Conservation (phyloP, 2,113 vertebrate species). For the Centropus bengalensis region DNA sequence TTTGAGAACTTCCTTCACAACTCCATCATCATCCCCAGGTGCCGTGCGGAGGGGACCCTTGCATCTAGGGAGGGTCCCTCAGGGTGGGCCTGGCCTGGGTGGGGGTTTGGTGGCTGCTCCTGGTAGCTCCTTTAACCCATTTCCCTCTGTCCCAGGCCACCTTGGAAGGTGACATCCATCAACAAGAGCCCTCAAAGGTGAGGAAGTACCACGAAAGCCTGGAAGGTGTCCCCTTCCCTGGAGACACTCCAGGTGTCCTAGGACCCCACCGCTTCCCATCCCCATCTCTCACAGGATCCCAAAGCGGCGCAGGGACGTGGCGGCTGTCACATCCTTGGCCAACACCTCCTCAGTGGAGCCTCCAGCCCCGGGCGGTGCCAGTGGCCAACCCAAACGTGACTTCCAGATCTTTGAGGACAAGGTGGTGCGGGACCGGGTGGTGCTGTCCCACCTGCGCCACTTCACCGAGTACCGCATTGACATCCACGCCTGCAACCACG, state of each 20-base stretch:
- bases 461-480: slow-evolving; percentile 85
- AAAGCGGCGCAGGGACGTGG: slow-evolving; percentile 50
- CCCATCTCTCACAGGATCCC: background rate
- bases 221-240: background rate
- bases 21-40: slow-evolving; percentile 84
- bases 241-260: accelerated
- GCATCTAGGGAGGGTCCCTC: background rate
- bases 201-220: background rate
- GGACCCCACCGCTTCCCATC: accelerated
- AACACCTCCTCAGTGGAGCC: background rate
- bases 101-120: background rate
- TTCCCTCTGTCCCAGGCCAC: slow-evolving; percentile 60
- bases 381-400: background rate
- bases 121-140: background rate
- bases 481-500: slow-evolving; percentile 85
- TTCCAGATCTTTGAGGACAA: slow-evolving; percentile 82
- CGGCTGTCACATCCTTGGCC: background rate
- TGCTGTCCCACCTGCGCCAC: slow-evolving; percentile 75
- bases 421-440: slow-evolving; percentile 75
- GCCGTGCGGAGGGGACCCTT: background rate
- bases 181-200: slow-evolving; percentile 76
- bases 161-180: slow-evolving; percentile 82
- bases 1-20: slow-evolving; percentile 85
- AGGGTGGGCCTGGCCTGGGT: background rate
- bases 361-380: accelerated